Percentiles rank a stretch among this genome's conserved stretches.
These are phyloP conservation scores for Silvanus unidentatus DNA, from an alignment of 2,888 invertebrate genomes.

Conservation along the genomic window DNA sequence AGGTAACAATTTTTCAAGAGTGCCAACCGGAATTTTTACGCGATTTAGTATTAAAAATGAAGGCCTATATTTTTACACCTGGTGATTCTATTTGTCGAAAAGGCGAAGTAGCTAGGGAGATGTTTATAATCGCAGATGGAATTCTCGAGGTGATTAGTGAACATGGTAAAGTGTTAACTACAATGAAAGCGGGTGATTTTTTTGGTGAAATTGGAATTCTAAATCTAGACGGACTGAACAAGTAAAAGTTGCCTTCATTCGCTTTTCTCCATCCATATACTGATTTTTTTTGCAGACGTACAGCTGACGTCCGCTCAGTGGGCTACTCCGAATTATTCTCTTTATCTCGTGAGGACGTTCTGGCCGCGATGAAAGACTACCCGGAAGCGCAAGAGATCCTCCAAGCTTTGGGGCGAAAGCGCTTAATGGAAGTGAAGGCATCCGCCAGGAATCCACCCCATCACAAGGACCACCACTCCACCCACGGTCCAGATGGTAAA, in stretches of 20 bases:
- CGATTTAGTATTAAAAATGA: constrained; percentile 95
- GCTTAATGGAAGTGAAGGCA: constrained; percentile 73
- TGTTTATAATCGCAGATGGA: constrained; percentile 98
- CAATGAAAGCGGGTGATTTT: constrained; percentile 96
- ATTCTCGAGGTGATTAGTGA: constrained; percentile 94
- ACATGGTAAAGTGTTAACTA: constrained; percentile 84
- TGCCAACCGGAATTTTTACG: constrained; percentile 97
- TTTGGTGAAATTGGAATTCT: constrained; percentile 97
- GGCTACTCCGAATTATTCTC: constrained; percentile 95
- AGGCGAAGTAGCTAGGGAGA: constrained; percentile 84
- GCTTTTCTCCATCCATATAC: too few species aligned
- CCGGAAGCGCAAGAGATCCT: constrained; percentile 93
- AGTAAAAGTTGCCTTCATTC: too few species aligned
- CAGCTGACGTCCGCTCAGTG: constrained; percentile 92
- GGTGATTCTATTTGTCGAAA: constrained; percentile 95
- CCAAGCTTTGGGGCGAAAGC: constrained; percentile 80
- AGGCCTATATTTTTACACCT: constrained; percentile 95
- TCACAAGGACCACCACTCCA: constrained; percentile 32
- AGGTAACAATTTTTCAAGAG: constrained; percentile 95
- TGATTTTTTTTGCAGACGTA: constrained; percentile 62
- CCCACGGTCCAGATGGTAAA: constrained; percentile 49
- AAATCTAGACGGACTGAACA: constrained; percentile 91
- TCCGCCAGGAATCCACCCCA: constrained; percentile 40
- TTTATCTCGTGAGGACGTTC: constrained; percentile 86
- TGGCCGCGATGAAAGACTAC: constrained; percentile 94